These are phyloP conservation scores for Melangyna quadrimaculata DNA, from an alignment of 2,888 invertebrate species.

Conservation along the genomic window DNA sequence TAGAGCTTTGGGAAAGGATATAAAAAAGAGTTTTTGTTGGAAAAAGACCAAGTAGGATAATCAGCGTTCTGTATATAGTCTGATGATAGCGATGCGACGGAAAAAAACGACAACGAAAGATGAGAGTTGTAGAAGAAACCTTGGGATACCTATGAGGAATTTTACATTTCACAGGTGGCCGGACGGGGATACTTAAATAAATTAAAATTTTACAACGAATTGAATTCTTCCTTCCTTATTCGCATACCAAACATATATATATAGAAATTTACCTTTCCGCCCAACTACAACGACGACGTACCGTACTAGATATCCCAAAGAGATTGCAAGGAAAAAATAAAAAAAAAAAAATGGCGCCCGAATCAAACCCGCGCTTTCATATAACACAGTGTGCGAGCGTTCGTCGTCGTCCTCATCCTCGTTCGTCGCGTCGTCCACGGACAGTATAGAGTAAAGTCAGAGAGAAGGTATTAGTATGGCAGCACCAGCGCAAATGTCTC, in stretches of 20 bases:
- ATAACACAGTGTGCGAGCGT: not conserved
- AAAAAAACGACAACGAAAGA: not conserved
- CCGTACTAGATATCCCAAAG: not conserved
- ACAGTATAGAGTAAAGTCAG: constrained; percentile 12
- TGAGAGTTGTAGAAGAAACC: not conserved
- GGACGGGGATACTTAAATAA: constrained; percentile 69
- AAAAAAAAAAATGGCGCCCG: constrained; percentile 1
- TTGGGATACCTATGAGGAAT: constrained; percentile 18
- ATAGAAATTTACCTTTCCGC: not conserved
- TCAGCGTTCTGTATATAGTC: constrained; percentile 13
- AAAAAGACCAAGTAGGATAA: constrained; percentile 32
- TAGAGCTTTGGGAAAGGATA: not conserved
- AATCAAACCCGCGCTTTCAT: constrained; percentile 23
- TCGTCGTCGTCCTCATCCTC: too few species aligned
- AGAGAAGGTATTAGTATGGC: constrained; percentile 48
- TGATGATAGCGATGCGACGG: constrained; percentile 11
- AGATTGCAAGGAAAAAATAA: constrained; percentile 5
- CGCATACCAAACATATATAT: not conserved
- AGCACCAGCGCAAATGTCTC: constrained; percentile 65
- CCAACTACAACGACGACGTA: not conserved
- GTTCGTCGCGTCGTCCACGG: too few species aligned
- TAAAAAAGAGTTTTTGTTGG: not conserved
- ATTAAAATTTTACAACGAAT: constrained; percentile 71
- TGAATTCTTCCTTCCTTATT: constrained; percentile 49
- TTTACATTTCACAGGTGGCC: constrained; percentile 71